These are phyloP conservation scores for Odocoileus virginianus DNA, from an alignment of 2,113 vertebrate genomes.

Conservation along the genomic window DNA sequence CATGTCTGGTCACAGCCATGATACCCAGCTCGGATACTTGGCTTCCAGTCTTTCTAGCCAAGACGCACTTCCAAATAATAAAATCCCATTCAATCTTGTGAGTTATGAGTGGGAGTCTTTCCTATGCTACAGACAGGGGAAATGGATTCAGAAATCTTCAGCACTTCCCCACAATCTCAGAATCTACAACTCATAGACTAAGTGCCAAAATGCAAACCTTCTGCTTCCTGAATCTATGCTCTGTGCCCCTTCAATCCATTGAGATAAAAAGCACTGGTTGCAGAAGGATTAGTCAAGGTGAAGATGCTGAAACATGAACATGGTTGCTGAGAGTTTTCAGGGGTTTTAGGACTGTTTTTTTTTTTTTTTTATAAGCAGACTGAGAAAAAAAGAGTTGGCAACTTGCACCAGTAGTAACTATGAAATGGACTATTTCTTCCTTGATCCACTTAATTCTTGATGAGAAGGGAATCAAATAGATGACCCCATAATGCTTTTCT, in stretches of 20 bases:
- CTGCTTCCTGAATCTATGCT: background rate
- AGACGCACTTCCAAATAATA: background rate
- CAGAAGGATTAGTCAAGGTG: background rate
- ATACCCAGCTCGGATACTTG: background rate
- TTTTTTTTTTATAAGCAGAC: background rate
- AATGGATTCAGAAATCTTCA: background rate
- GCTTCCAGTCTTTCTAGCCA: background rate
- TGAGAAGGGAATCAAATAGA: background rate
- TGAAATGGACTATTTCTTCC: background rate
- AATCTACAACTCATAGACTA: background rate
- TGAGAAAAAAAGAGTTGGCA: background rate
- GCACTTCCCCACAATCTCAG: background rate
- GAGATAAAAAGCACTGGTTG: background rate
- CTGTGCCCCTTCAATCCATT: background rate
- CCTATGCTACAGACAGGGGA: background rate
- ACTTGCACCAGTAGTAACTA: background rate
- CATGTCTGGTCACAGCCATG: background rate
- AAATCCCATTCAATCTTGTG: background rate
- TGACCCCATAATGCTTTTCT: background rate
- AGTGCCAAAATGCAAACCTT: background rate
- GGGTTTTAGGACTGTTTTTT: background rate
- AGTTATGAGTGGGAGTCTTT: background rate
- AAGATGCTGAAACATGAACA: background rate
- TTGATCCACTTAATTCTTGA: background rate
- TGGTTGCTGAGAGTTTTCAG: background rate